Conservation (phyloP, 2,797 vertebrate genomes). For the Meda fulgida region DNA sequence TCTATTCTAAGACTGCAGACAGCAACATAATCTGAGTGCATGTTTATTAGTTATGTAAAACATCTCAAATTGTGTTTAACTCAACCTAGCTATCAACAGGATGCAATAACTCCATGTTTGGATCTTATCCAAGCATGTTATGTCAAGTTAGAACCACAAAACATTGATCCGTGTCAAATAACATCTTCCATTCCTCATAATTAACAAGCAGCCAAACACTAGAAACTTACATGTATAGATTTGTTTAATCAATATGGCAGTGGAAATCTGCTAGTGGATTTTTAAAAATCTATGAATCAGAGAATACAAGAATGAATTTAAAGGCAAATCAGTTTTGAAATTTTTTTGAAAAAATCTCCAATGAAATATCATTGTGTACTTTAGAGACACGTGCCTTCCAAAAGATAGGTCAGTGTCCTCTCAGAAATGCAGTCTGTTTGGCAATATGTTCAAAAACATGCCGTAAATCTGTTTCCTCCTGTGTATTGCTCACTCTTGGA, state of each 20-base stretch:
- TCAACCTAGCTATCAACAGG: constrained; percentile 45
- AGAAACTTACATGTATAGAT: not conserved
- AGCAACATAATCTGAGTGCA: constrained; percentile 70
- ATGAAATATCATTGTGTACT: constrained; percentile 9
- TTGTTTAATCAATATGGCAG: not conserved
- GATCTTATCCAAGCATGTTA: constrained; percentile 27
- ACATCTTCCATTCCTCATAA: constrained; percentile 8
- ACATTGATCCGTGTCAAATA: constrained; percentile 22
- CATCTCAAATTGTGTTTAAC: constrained; percentile 59
- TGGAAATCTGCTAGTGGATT: not conserved
- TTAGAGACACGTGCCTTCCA: constrained; percentile 39
- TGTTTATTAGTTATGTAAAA: constrained; percentile 62
- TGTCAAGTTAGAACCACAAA: constrained; percentile 22
- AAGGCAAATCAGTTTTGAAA: not conserved
- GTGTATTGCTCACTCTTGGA: constrained; percentile 48
- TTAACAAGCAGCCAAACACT: not conserved
- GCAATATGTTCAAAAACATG: constrained; percentile 59
- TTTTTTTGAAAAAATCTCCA: too few species aligned
- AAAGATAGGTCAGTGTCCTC: constrained; percentile 53
- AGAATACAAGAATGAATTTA: not conserved
- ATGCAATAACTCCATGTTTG: constrained; percentile 64
- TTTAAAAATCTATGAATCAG: not conserved
- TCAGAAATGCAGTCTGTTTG: constrained; percentile 46
- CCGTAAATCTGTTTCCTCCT: constrained; percentile 52
- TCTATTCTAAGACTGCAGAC: constrained; percentile 68